Conservation (phyloP, 2,113 vertebrate genomes). For the Hydropotes inermis region DNA sequence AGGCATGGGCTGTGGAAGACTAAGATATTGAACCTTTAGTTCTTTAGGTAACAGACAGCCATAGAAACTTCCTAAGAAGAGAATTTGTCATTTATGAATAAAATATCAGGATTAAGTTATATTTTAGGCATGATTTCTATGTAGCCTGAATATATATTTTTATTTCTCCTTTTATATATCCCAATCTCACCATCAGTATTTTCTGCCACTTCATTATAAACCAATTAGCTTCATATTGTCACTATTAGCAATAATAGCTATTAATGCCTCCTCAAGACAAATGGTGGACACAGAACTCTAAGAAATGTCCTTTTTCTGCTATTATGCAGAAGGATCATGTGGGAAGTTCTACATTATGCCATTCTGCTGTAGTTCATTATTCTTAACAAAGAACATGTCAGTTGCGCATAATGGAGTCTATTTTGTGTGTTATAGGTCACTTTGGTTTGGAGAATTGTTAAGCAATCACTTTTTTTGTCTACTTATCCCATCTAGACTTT, state of each 20-base stretch:
- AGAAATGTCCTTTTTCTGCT: conserved; percentile 51
- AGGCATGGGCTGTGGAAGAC: not conserved
- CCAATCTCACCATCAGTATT: not conserved
- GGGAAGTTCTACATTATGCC: not conserved
- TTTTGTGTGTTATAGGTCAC: conserved; percentile 50
- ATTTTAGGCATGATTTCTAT: conserved; percentile 9
- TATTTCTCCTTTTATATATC: not conserved
- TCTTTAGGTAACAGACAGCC: not conserved
- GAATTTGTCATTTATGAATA: conserved; percentile 12
- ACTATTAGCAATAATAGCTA: conserved; percentile 45
- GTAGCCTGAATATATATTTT: not conserved
- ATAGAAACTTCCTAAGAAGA: not conserved
- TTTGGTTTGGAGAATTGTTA: conserved; percentile 56
- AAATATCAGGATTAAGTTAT: not conserved
- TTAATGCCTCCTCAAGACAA: conserved; percentile 38
- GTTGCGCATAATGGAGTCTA: conserved; percentile 31
- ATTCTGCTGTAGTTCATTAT: conserved; percentile 52
- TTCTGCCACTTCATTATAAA: conserved; percentile 54
- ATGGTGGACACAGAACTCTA: not conserved
- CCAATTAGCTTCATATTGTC: conserved; percentile 47
- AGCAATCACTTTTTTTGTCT: conserved; percentile 30
- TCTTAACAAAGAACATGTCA: conserved; percentile 63
- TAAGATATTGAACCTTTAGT: not conserved
- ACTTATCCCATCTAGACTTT: conserved; percentile 19
- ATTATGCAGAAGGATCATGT: conserved; percentile 20